Conservation (phyloP, 2,113 vertebrate species). For the Gopherus flavomarginatus region DNA sequence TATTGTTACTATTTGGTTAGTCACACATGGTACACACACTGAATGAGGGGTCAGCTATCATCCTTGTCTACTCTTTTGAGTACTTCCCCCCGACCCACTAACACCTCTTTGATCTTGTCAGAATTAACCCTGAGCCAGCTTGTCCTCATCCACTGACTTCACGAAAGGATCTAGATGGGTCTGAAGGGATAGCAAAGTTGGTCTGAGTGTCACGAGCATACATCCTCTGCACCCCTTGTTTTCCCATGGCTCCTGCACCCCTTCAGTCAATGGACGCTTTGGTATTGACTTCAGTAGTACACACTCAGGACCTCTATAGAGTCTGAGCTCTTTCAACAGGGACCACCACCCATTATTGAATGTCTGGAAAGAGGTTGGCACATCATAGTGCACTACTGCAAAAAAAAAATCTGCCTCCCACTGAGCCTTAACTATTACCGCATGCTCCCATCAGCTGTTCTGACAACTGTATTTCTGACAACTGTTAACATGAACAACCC, state of each 20-base stretch:
- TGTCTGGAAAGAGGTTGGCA: not conserved
- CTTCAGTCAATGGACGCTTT: not conserved
- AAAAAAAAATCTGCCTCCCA: not conserved
- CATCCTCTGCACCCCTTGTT: not conserved
- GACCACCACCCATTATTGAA: not conserved
- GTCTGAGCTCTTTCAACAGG: not conserved
- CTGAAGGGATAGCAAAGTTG: not conserved
- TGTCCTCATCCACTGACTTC: not conserved
- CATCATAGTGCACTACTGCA: accelerated
- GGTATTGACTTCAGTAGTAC: not conserved
- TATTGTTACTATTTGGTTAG: not conserved
- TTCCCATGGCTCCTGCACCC: not conserved
- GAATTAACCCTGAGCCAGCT: not conserved
- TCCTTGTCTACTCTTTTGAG: not conserved
- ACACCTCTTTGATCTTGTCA: not conserved
- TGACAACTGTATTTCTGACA: not conserved
- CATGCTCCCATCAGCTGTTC: not conserved
- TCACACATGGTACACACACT: not conserved
- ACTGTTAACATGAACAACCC: not conserved
- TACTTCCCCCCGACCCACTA: not conserved
- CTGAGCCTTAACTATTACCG: not conserved
- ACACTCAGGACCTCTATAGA: not conserved
- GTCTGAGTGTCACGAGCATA: not conserved
- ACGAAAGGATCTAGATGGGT: not conserved
- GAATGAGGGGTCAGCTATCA: not conserved